Conservation (phyloP, 2,888 invertebrate species). For the Theretra japonica region DNA sequence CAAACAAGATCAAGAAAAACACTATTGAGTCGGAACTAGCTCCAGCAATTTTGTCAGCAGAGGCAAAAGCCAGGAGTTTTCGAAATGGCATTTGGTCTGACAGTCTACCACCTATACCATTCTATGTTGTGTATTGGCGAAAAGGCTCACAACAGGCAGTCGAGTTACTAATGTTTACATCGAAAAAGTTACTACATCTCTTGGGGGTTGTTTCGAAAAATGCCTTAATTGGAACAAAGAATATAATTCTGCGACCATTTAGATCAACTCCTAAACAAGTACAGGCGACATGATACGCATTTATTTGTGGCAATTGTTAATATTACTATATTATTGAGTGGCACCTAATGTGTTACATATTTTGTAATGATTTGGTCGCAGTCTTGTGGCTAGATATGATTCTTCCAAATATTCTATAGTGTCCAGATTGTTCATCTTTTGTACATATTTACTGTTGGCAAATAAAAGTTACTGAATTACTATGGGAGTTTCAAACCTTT, state of each 20-base stretch:
- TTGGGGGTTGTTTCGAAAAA: conserved; percentile 58
- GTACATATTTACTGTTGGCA: conserved; percentile 68
- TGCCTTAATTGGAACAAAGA: conserved; percentile 65
- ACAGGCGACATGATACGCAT: conserved; percentile 70
- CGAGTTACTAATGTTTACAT: conserved; percentile 52
- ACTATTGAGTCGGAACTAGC: conserved; percentile 72
- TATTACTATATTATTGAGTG: conserved; percentile 50
- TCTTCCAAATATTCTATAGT: conserved; percentile 50
- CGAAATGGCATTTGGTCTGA: conserved; percentile 80
- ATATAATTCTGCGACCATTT: conserved; percentile 61
- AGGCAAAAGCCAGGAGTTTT: conserved; percentile 67
- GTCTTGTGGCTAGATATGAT: conserved; percentile 48
- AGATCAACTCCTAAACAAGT: conserved; percentile 63
- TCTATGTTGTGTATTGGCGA: conserved; percentile 70
- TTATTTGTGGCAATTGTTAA: conserved; percentile 51
- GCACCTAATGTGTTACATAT: conserved; percentile 58
- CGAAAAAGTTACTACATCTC: conserved; percentile 59
- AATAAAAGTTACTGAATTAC: conserved; percentile 59
- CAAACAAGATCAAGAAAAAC: conserved; percentile 64
- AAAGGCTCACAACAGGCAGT: conserved; percentile 60
- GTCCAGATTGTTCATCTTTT: conserved; percentile 53
- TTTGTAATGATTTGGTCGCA: conserved; percentile 61
- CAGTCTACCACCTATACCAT: conserved; percentile 70
- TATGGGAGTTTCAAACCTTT: neutral
- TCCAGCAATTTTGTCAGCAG: conserved; percentile 68